A percentile compares a stretch with the other conserved stretches of the same genome.
Conservation (phyloP, 30 jellyfish, hydroid and myxozoan genomes). For the Pelagia noctiluca region DNA sequence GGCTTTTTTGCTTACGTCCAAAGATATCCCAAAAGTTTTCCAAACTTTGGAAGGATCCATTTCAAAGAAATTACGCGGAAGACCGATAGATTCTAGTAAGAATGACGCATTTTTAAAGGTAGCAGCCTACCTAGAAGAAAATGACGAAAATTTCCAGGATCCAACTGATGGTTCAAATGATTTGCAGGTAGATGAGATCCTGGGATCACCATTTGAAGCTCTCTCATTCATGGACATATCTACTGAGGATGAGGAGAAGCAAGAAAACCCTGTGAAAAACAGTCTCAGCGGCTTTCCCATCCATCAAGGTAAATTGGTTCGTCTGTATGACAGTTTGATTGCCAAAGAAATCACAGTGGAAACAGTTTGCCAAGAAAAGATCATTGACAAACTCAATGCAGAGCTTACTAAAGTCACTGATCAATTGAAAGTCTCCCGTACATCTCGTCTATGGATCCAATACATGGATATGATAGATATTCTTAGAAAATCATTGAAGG, state of each 20-base stretch:
- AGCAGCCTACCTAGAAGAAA: not conserved
- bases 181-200: slow-evolving; percentile 12
- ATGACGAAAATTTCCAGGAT: slow-evolving; percentile 29
- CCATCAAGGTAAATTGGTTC: slow-evolving; percentile 9
- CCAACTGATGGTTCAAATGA: slow-evolving; percentile 20
- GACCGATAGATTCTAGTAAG: not conserved
- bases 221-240: slow-evolving; percentile 20
- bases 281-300: slow-evolving; percentile 6
- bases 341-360: slow-evolving; percentile 25
- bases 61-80: not conserved
- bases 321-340: slow-evolving; percentile 16
- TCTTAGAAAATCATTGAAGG: slow-evolving; percentile 19
- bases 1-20: too few relatives aligned
- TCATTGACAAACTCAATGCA: not conserved
- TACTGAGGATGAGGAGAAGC: slow-evolving; percentile 25
- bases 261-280: not conserved
- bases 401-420: not conserved
- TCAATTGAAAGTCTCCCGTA: slow-evolving; percentile 11
- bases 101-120: not conserved
- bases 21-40: not conserved
- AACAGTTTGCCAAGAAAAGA: not conserved
- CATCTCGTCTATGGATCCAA: slow-evolving; percentile 32
- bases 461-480: slow-evolving; percentile 46
- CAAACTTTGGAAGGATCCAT: not conserved
- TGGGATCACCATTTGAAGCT: slow-evolving; percentile 6